Evolutionary conservation across 2,888 invertebrate species (phyloP).

Genomic region (Pollenia griseotomentosa): DNA sequence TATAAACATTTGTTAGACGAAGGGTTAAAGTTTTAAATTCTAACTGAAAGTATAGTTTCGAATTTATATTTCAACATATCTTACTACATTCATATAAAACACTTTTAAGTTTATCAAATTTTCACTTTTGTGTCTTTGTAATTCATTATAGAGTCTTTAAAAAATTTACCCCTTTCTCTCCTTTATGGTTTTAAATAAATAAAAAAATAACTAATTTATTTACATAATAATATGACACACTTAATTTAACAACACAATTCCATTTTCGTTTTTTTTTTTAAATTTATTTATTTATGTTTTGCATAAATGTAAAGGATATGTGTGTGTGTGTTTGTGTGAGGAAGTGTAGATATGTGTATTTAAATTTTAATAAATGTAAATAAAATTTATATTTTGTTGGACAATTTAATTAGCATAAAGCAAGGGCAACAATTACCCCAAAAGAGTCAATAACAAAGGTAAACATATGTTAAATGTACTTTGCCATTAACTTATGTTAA

Average conservation of each 20-base stretch:
- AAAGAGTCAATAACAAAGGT: constrained; percentile 10
- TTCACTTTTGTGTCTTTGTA: too few relatives aligned
- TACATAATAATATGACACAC: constrained; percentile 28
- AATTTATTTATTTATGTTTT: too few relatives aligned
- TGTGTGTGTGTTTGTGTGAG: neutral
- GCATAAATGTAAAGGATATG: constrained; percentile 59
- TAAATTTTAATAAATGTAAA: constrained; percentile 10
- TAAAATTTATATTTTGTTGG: constrained; percentile 14
- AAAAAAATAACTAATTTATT: constrained; percentile 1
- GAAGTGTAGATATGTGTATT: neutral
- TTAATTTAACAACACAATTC: constrained; percentile 44
- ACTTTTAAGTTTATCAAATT: too few relatives aligned
- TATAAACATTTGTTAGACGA: too few relatives aligned
- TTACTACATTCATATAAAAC: too few relatives aligned
- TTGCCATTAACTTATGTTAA: too few relatives aligned
- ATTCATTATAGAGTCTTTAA: too few relatives aligned
- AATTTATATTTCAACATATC: too few relatives aligned
- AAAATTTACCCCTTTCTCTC: too few relatives aligned
- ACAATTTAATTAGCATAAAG: constrained; percentile 48
- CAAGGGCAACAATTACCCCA: neutral
- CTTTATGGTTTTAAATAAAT: neutral
- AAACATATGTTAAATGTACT: constrained; percentile 4
- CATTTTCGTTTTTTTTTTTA: neutral
- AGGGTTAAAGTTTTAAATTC: too few relatives aligned
- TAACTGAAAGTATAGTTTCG: too few relatives aligned